Evolutionary conservation across 2,113 vertebrate species (phyloP).

Genomic region (Neopipo cinnamomea): DNA sequence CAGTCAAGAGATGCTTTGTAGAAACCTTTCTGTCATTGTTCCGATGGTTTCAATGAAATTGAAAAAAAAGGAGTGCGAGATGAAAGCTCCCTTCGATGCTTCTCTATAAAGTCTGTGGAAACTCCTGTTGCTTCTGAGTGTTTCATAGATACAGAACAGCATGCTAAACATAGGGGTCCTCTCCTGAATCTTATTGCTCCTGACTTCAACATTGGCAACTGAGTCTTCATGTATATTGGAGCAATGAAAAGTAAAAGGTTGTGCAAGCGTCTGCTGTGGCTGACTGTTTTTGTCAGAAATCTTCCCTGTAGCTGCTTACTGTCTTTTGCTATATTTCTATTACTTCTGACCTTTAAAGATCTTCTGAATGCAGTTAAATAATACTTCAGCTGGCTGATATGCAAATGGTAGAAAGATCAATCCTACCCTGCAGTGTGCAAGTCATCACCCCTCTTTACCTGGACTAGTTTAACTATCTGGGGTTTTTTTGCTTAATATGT

Average conservation of each 20-base stretch:
- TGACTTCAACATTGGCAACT: not conserved
- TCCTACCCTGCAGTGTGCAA: not conserved
- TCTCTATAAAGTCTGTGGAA: not conserved
- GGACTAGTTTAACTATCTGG: not conserved
- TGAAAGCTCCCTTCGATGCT: not conserved
- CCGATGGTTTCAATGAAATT: not conserved
- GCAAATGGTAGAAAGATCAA: not conserved
- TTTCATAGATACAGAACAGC: not conserved
- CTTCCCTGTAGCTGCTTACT: not conserved
- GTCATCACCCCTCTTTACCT: not conserved
- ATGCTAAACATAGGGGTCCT: not conserved
- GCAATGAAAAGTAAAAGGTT: not conserved
- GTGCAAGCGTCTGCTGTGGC: not conserved
- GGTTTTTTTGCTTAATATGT: not conserved
- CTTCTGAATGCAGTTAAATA: not conserved
- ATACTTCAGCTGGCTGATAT: not conserved
- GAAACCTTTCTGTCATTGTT: not conserved
- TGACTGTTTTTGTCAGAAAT: not conserved
- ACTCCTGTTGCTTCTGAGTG: not conserved
- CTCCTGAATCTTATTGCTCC: not conserved
- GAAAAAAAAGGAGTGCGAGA: not conserved
- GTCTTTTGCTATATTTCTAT: not conserved
- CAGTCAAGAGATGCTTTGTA: not conserved
- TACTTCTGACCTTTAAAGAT: not conserved
- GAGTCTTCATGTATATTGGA: not conserved